Conservation (phyloP, 2,888 invertebrate species). For the Spisula subtruncata region DNA sequence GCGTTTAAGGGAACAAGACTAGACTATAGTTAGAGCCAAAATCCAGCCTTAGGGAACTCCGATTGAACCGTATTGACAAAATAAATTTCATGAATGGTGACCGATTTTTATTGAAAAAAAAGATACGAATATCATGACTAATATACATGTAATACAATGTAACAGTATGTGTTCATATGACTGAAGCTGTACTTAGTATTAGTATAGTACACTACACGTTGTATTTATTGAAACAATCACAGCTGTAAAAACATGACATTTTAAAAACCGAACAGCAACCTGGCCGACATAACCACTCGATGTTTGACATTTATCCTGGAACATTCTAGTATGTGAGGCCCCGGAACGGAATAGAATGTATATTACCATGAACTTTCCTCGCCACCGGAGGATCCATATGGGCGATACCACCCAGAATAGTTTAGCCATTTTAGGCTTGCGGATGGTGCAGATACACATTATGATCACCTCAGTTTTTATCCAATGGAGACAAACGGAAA, state of each 20-base stretch:
- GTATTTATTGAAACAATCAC: not conserved
- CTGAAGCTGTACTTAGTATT: not conserved
- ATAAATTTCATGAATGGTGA: too few relatives aligned
- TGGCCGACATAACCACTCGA: not conserved
- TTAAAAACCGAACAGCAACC: not conserved
- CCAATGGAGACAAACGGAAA: not conserved
- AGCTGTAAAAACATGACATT: not conserved
- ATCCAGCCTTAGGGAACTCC: too few relatives aligned
- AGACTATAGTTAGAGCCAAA: too few relatives aligned
- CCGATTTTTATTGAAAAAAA: too few relatives aligned
- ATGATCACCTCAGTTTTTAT: too few relatives aligned
- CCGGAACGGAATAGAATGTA: not conserved
- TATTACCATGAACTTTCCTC: not conserved
- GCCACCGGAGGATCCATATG: not conserved
- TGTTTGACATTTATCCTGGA: not conserved
- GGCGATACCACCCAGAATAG: not conserved
- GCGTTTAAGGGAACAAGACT: too few relatives aligned
- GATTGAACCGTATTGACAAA: too few relatives aligned
- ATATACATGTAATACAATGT: not conserved
- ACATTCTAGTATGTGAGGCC: not conserved
- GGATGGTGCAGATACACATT: not conserved
- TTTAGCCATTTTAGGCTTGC: not conserved
- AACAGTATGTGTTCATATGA: not conserved
- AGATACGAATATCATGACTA: too few relatives aligned
- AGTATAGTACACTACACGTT: too few relatives aligned